Evolutionary conservation across 1,140 invertebrate genomes (phyloP), one percentile per base, ranked within the genome.

Genomic region (Aphelinus atriplicis): DNA sequence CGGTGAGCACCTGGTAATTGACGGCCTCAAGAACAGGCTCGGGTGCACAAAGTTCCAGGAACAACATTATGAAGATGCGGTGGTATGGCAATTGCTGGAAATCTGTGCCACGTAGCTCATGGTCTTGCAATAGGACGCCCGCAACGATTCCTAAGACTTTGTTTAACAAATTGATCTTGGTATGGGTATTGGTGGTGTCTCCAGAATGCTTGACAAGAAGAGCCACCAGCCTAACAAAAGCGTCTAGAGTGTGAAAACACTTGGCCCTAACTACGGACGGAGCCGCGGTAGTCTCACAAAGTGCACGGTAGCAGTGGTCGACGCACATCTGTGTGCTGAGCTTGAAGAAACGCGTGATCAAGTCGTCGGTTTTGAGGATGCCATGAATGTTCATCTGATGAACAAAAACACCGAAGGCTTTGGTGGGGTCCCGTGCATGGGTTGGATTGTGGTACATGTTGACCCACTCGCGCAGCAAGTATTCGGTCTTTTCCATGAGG

Each of bases 31-130:
- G 88, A 48, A 98, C 93, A 1, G 94, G 94, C 85, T 99, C 98
- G 2, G 95, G 94, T 65, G 94, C 93, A 85, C 97, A 99, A 70
- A 99, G 91, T 84, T 99, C 98, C 61, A 99, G 92, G 85, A 99
- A 99, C 1, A 99, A 90, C 92, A 98, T 98, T 61, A 99, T 96
- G 71, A 99, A 96, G 73, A 99, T 96, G 46, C 98, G 90, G 82
- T 99, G 97, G 88, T 99, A 99, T 0, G 98, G 97, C 70, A 99
- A 88, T 85, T 99, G 97, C 81, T 99, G 96, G 88, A 99, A 99
- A 66, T 97, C 96, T 0, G 90, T 90, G 87, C 94, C 87, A 78
- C 93, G 89, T 88, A 93, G 92, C 75, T 99, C 98, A 80, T 99
- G 98, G 84, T 99, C 98, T 86, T 97, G 95, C 2, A 98, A 88